Conservation (phyloP, 2,888 invertebrate species). For the Epistrophe eligans region DNA sequence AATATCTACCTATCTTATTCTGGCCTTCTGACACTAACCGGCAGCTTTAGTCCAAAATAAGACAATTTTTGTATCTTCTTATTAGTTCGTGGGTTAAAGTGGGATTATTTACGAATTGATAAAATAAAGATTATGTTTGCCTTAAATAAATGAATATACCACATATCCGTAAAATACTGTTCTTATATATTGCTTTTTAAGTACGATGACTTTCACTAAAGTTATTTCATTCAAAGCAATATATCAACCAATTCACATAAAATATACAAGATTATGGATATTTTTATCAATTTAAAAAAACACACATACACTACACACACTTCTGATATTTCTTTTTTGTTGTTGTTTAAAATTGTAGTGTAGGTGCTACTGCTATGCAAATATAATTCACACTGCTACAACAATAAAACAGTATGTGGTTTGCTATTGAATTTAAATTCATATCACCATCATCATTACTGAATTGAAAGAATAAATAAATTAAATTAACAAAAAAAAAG, state of each 20-base stretch:
- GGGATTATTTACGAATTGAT: no score
- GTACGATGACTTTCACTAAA: slow-evolving; percentile 71
- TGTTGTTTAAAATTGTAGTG: background rate
- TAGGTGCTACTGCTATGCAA: background rate
- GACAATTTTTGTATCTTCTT: no score
- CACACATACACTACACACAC: background rate
- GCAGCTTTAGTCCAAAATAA: no score
- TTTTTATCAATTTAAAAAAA: slow-evolving; percentile 34
- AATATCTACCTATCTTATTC: no score
- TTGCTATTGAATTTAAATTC: slow-evolving; percentile 28
- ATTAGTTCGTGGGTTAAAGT: no score
- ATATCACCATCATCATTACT: slow-evolving; percentile 41
- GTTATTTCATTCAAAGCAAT: slow-evolving; percentile 52
- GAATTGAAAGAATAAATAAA: slow-evolving; percentile 24
- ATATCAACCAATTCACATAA: slow-evolving; percentile 8
- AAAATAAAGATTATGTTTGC: no score
- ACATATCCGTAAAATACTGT: background rate
- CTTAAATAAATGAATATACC: background rate
- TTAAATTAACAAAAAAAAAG: slow-evolving; percentile 20
- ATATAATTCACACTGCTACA: slow-evolving; percentile 29
- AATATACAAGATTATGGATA: slow-evolving; percentile 14
- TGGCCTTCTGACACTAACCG: no score
- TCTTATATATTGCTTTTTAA: background rate
- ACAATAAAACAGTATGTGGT: background rate
- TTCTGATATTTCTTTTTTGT: slow-evolving; percentile 13